These are phyloP conservation scores for Drosophila yakuba DNA, from an alignment of 1,140 invertebrate species.

Conservation along the genomic window DNA sequence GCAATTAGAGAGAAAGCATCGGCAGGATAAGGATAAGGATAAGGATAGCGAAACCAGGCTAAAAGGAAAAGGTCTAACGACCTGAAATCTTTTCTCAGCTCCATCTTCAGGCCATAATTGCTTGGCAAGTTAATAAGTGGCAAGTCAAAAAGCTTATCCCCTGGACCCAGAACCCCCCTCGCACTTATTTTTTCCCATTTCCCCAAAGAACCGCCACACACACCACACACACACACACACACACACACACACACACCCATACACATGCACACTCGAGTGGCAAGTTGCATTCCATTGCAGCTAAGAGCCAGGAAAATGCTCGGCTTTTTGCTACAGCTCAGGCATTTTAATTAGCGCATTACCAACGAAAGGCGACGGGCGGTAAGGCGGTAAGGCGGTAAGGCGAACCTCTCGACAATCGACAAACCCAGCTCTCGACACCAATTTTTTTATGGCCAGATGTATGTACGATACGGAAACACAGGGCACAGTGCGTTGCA, in stretches of 20 bases:
- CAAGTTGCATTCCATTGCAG: slow-evolving; percentile 27
- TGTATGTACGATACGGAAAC: slow-evolving; percentile 14
- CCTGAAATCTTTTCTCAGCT: slow-evolving; percentile 54
- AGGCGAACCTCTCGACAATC: slow-evolving; percentile 41
- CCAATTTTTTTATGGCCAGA: slow-evolving; percentile 46
- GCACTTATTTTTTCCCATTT: slow-evolving; percentile 14
- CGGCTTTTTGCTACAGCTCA: slow-evolving; percentile 7
- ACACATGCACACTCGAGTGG: slow-evolving; percentile 7
- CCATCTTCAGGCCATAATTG: slow-evolving; percentile 65
- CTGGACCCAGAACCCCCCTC: slow-evolving; percentile 12
- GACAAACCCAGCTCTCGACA: slow-evolving; percentile 48
- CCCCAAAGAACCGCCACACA: neutral
- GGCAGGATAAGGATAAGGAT: slow-evolving; percentile 45
- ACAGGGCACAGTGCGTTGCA: neutral
- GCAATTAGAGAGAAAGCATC: slow-evolving; percentile 78
- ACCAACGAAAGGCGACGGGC: slow-evolving; percentile 26
- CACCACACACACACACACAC: neutral
- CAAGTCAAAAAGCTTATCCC: slow-evolving; percentile 64
- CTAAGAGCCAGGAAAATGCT: slow-evolving; percentile 15
- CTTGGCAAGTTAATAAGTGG: slow-evolving; percentile 76
- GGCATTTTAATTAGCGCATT: slow-evolving; percentile 75
- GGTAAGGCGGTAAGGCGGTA: neutral
- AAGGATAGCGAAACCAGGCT: slow-evolving; percentile 54
- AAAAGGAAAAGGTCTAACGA: slow-evolving; percentile 57
- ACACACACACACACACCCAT: neutral